Evolutionary conservation across 2,113 vertebrate species (phyloP).

Genomic region (Promerops cafer): DNA sequence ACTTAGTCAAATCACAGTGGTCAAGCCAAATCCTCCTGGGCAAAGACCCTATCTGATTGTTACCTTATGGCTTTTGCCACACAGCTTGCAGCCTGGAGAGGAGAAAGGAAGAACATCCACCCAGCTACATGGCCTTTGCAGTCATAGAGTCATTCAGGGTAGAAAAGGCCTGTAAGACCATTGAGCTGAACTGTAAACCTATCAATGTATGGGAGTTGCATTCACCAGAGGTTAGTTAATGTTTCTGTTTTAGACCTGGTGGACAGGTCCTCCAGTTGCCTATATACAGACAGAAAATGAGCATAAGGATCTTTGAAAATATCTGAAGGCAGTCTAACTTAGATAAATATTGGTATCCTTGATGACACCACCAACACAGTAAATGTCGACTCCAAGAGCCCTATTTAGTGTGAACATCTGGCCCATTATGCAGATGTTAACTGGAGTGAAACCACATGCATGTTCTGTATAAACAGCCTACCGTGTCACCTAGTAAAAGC

Average conservation of each 20-base stretch:
- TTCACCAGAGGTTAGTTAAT: neutral
- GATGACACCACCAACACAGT: neutral
- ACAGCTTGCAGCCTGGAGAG: neutral
- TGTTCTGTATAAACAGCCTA: neutral
- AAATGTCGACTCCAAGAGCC: neutral
- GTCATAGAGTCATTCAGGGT: neutral
- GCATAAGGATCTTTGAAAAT: neutral
- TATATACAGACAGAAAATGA: neutral
- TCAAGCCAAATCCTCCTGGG: neutral
- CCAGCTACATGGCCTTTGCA: rapidly evolving
- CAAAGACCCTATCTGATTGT: neutral
- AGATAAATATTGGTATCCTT: neutral
- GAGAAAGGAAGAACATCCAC: neutral
- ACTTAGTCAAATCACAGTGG: neutral
- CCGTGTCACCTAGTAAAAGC: neutral
- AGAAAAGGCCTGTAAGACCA: neutral
- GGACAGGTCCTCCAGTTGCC: neutral
- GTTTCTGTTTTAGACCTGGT: neutral
- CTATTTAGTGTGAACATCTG: neutral
- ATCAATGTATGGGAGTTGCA: neutral
- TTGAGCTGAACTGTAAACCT: neutral
- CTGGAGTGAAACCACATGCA: neutral
- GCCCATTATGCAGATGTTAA: neutral
- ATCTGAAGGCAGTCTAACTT: neutral
- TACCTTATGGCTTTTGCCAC: neutral